Evolutionary conservation across 2,797 vertebrate genomes (phyloP), one percentile per base, ranked within the genome.

Genomic region (Urocyon cinereoargenteus): DNA sequence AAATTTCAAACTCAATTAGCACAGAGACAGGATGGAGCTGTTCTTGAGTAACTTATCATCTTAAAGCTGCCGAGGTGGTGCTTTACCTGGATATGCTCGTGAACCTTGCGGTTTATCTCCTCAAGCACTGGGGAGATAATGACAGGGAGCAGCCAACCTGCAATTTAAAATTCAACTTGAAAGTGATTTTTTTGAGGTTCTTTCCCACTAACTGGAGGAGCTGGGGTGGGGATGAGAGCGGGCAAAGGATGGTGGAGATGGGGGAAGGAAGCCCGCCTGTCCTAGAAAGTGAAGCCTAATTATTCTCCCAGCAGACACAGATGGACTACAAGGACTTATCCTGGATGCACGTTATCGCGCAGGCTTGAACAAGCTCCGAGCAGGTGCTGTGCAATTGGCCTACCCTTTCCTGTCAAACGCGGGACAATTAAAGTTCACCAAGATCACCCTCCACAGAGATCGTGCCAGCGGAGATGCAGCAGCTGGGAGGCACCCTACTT

Each of bases 1-100:
- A 55, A 85, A 89, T 79, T 97, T 92, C 96, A 97, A 93, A 90
- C 94, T 97, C 97, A 97, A 97, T 98, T 97, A 98, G 97, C 86
- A 15, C 18, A 21, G 85, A 90, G 91, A 72, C 66, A 15, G 84
- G 96, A 82, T 8, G 59, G 96, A 2, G 96, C 81, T 26, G 85
- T 28, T 97, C 93, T 31, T 14, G 94, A 72, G 90, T 45, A 61
- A 70, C 97, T 98, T 94, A 98, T 98, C 98, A 97, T 72, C 98
- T 94, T 57, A 40, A 73, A 91, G 90, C 53, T 45, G 94, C 98
- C 94, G 55, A 92, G 86, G 61, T 5, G 10, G 1, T 0, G 95
- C 93, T 81, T 62, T 62, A 73, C 94, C 40, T 15, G 49, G 49
- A 45, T 12, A 84, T 86, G 97, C 87, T 0, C 19, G 21, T 72